Percentiles rank a stretch among this genome's conserved stretches.
Conservation (phyloP, 2,113 vertebrate genomes). For the Nothocercus julius region DNA sequence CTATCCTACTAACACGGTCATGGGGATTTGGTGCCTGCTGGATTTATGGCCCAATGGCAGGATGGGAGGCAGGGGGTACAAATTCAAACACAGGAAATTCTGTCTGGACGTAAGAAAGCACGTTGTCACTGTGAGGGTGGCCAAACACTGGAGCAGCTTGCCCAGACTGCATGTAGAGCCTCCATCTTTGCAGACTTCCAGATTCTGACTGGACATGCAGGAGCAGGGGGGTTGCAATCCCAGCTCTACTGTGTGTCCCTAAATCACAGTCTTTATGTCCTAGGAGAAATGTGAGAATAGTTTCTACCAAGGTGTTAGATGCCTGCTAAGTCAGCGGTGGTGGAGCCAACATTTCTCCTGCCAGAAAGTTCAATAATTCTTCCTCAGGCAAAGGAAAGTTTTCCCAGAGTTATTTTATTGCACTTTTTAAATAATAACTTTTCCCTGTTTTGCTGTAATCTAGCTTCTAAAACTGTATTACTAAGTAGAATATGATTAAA, state of each 20-base stretch:
- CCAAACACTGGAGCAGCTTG: neutral
- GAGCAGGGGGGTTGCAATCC: neutral
- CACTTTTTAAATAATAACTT: neutral
- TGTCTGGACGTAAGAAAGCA: neutral
- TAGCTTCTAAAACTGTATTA: neutral
- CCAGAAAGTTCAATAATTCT: neutral
- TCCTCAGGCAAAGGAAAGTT: neutral
- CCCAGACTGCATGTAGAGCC: neutral
- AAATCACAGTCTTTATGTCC: neutral
- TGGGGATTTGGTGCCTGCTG: neutral
- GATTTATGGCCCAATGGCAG: neutral
- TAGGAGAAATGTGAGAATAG: neutral
- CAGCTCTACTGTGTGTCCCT: neutral
- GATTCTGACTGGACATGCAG: neutral
- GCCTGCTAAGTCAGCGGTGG: neutral
- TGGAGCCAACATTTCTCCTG: neutral
- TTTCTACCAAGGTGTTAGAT: accelerated
- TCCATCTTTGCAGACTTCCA: neutral
- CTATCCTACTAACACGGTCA: neutral
- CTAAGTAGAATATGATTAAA: neutral
- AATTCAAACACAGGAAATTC: neutral
- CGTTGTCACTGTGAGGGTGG: neutral
- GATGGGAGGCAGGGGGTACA: neutral
- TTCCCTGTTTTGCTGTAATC: neutral
- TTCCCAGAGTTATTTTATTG: neutral